Base-by-base conservation (phyloP, 2,113 vertebrate genomes). In the Phaethornis superciliosus region DNA sequence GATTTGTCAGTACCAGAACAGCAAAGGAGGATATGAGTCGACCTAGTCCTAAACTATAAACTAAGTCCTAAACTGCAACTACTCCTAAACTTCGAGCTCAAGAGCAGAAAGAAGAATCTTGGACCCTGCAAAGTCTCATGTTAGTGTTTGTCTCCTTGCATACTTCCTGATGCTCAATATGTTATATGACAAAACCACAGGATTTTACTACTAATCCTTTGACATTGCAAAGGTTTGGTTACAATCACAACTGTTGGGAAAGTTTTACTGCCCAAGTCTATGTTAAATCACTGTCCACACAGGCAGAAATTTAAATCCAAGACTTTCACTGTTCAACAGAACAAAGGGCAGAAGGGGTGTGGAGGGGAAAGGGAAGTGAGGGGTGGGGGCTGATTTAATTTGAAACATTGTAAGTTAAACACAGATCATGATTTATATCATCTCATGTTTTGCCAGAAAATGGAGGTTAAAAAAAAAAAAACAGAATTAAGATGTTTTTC, bases 371-470 rank as follows among this genome's bases (percentile, higher is more conserved):
- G 37, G 11, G 18, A 13, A 13, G 44, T 15, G 44, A 19, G 44
- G 44, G 46, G 46, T 4, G 19, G 19, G 47, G 7, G 15, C 6
- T 16, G 3, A 19, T 76, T 64, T 47, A 2, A 55, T 60, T 56
- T 46, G 10, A 76, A 87, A 37, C 2, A 27, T 2, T 42, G 22
- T 19, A 4, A 42, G 22, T 82, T 87, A 91, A 40, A 28, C 0
- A 2, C 8, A 79, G 51, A 40, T 26, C 15, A n/a, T 12, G 1
- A 32, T 1, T 56, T 71, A 6, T 1, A 1, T 60, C 13, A 10
- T 67, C 28, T 75, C 10, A 4, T 67, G 2, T 59, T 81, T 81
- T 15, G 37, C 65, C 62, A 51, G 8, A 68, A 80, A 60, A 46
- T 5, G 15, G 6, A 42, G 19, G 2, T 49, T 65, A 56, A 37